These are phyloP conservation scores for Urocolius indicus DNA, from an alignment of 2,113 vertebrate species.

Conservation along the genomic window DNA sequence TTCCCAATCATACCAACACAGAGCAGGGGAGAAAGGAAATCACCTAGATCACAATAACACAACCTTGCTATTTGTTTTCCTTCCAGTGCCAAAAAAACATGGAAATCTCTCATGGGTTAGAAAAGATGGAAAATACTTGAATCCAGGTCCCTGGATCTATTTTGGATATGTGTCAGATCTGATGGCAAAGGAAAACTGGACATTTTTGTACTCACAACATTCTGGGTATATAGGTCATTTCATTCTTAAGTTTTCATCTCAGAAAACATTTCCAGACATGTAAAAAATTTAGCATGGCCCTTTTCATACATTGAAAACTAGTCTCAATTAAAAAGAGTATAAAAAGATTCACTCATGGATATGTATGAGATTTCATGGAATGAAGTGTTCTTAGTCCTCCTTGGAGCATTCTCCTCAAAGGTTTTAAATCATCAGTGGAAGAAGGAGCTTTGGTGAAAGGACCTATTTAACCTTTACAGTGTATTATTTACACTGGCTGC, in stretches of 20 bases:
- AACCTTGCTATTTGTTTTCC: not conserved
- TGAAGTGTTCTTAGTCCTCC: not conserved
- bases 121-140: not conserved
- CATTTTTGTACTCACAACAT: not conserved
- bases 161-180: not conserved
- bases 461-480: not conserved
- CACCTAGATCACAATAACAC: not conserved
- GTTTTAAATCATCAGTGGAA: not conserved
- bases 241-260: not conserved
- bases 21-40: not conserved
- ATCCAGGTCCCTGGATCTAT: not conserved
- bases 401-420: not conserved
- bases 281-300: not conserved
- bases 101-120: not conserved
- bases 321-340: not conserved
- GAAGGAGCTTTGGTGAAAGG: not conserved
- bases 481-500: slow-evolving; percentile 3
- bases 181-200: not conserved
- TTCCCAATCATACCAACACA: not conserved
- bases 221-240: slow-evolving; percentile 1
- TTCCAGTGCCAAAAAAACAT: not conserved
- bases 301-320: not conserved
- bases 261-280: not conserved
- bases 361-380: not conserved
- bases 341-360: not conserved